These are phyloP conservation scores for Vanessa atalanta DNA, from an alignment of 1,140 invertebrate species.

Conservation along the genomic window DNA sequence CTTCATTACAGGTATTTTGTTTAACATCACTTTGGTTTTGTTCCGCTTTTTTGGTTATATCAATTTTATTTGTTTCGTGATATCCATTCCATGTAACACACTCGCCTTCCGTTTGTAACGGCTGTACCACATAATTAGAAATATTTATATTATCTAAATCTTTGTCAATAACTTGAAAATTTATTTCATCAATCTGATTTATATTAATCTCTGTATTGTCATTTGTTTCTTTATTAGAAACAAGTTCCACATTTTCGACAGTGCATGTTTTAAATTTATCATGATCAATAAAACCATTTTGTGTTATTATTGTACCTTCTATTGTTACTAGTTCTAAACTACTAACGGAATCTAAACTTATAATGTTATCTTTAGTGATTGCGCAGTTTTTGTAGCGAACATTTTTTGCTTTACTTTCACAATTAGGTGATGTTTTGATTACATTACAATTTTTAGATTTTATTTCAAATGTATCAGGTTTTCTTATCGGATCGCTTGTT, in stretches of 20 bases:
- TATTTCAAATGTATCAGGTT: background rate
- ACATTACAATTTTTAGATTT: background rate
- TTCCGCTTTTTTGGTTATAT: background rate
- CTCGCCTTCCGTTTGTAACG: background rate
- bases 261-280: background rate
- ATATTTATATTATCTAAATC: background rate
- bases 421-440: background rate
- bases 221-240: background rate
- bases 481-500: background rate
- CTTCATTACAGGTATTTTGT: background rate
- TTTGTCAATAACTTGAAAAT: background rate
- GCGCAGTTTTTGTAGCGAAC: background rate
- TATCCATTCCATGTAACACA: constrained; percentile 9
- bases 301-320: background rate
- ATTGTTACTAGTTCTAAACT: background rate
- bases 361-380: background rate
- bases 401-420: background rate
- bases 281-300: background rate
- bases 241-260: background rate
- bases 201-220: background rate
- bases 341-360: background rate
- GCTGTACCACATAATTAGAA: background rate
- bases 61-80: background rate
- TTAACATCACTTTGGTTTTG: background rate
- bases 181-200: background rate